Percentiles rank a stretch among this genome's conserved stretches.
Evolutionary conservation across 2,113 vertebrate genomes (phyloP).

Genomic region (Cyanoramphus novaezelandiae): DNA sequence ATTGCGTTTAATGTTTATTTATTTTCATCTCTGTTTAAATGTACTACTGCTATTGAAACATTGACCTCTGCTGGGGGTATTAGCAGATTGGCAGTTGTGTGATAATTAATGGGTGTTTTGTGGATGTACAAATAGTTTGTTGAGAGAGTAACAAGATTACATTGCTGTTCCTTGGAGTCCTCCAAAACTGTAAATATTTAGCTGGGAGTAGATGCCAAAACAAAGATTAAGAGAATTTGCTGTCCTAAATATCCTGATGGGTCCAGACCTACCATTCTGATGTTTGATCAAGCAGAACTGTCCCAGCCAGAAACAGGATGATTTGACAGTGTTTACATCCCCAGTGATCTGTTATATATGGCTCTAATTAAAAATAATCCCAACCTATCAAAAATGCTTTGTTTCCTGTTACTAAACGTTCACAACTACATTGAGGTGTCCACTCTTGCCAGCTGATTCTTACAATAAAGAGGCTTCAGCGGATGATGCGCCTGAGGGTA

Average conservation of each 20-base stretch:
- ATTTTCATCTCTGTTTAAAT: neutral
- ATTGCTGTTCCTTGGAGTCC: neutral
- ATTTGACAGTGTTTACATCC: neutral
- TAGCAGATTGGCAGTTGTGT: neutral
- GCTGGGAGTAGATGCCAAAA: neutral
- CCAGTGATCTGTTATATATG: neutral
- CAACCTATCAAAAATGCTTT: neutral
- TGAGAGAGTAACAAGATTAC: neutral
- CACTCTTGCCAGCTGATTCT: neutral
- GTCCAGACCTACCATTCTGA: neutral
- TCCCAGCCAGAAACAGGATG: neutral
- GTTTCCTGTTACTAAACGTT: neutral
- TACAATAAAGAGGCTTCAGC: neutral
- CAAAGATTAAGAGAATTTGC: neutral
- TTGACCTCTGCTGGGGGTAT: neutral
- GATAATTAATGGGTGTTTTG: neutral
- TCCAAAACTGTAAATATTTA: constrained; percentile 29
- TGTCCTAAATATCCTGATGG: neutral
- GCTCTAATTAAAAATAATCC: neutral
- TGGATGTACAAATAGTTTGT: neutral
- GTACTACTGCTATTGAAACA: neutral
- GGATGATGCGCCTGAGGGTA: neutral
- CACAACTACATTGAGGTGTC: neutral
- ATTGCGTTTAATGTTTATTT: neutral
- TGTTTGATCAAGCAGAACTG: neutral